These are phyloP conservation scores for Setophaga coronata DNA, from an alignment of 2,113 vertebrate species.

Conservation along the genomic window DNA sequence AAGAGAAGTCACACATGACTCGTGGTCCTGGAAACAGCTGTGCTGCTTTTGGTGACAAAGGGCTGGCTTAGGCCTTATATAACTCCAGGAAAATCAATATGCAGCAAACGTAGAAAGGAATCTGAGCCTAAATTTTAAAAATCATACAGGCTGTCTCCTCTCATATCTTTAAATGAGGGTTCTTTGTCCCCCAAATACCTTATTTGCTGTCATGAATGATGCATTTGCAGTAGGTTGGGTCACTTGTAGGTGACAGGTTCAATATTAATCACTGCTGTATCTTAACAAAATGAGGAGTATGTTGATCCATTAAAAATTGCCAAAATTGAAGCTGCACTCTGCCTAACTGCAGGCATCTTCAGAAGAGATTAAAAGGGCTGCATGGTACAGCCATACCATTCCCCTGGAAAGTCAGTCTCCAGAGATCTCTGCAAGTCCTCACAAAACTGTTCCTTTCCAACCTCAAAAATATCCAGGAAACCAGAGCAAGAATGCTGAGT, in stretches of 20 bases:
- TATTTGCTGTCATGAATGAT: not conserved
- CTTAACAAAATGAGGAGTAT: not conserved
- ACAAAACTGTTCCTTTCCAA: not conserved
- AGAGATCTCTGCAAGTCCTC: not conserved
- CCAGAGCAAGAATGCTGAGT: not conserved
- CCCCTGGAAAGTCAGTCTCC: not conserved
- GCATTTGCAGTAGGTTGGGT: not conserved
- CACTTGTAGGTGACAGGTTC: not conserved
- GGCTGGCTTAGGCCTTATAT: constrained; percentile 12
- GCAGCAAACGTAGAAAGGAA: not conserved
- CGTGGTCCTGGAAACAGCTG: constrained; percentile 47
- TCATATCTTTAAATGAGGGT: not conserved
- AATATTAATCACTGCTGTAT: not conserved
- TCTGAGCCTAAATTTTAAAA: not conserved
- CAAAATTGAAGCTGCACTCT: not conserved
- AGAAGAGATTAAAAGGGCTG: not conserved
- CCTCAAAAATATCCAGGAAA: not conserved
- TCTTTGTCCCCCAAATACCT: not conserved
- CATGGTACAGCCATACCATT: not conserved
- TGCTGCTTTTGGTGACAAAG: constrained; percentile 38
- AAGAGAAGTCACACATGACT: constrained; percentile 41
- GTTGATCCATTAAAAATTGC: not conserved
- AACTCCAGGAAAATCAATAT: constrained; percentile 12
- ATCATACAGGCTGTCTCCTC: not conserved
- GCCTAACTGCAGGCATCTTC: not conserved